phyloP scores from a whole-genome alignment of 2,113 vertebrate species.

The Lophura nycthemera region DNA sequence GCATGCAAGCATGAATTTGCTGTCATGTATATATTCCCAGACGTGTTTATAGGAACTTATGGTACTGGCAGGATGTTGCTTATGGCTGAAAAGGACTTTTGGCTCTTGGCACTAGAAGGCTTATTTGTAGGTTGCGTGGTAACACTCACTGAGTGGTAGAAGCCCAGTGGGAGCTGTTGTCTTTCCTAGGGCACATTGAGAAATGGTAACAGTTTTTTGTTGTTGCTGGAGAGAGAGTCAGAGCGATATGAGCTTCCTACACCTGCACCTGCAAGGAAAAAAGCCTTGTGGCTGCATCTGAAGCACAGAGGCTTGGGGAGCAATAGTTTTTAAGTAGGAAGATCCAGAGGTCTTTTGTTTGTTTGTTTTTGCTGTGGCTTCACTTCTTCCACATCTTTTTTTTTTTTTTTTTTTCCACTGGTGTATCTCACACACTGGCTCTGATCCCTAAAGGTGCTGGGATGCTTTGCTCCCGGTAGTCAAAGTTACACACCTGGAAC shows the following conservation, averaged over 20 bases:
- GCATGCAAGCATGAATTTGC: neutral
- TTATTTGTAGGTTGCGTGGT: neutral
- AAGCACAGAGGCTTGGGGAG: neutral
- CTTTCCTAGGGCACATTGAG: neutral
- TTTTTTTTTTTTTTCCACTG: neutral
- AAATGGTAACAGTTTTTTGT: neutral
- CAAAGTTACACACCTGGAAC: neutral
- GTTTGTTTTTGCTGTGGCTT: neutral
- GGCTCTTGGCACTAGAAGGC: neutral
- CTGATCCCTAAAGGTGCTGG: neutral
- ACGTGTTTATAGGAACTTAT: neutral
- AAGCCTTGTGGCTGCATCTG: neutral
- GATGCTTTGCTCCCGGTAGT: rapidly evolving
- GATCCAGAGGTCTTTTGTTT: neutral
- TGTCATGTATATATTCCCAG: neutral
- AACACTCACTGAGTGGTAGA: neutral
- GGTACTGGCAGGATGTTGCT: neutral
- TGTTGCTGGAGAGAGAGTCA: neutral
- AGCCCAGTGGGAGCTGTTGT: neutral
- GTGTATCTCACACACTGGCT: neutral
- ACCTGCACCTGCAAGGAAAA: neutral
- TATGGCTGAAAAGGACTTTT: neutral
- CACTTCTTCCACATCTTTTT: neutral
- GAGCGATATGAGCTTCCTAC: neutral
- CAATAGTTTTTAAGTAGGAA: neutral